Evolutionary conservation across 35 echinoderm and acorn worm species (phyloP).

Genomic region (Stichopus chloronotus): DNA sequence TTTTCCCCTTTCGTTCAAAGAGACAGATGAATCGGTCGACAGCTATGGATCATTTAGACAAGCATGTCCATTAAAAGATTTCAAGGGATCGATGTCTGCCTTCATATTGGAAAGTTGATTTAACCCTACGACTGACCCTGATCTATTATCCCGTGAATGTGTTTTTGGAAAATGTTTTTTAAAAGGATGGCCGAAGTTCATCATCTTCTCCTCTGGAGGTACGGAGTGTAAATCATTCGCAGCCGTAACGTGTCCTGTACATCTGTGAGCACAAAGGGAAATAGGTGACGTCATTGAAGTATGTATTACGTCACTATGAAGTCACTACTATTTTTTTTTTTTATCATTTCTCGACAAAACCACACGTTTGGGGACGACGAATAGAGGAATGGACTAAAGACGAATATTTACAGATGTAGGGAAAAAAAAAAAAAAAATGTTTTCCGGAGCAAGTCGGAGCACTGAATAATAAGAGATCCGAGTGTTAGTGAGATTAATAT

Average conservation of each 20-base stretch:
- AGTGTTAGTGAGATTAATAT: too few relatives aligned
- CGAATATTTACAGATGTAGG: background rate
- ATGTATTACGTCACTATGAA: slow-evolving; percentile 29
- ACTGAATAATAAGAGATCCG: too few relatives aligned
- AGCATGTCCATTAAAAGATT: too few relatives aligned
- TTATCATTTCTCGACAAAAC: background rate
- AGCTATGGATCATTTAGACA: too few relatives aligned
- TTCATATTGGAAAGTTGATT: background rate
- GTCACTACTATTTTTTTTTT: background rate
- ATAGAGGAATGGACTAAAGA: background rate
- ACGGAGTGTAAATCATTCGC: slow-evolving; percentile 52
- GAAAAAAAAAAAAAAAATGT: background rate
- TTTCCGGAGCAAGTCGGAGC: background rate
- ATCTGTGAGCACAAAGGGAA: slow-evolving; percentile 60
- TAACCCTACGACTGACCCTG: slow-evolving; percentile 5
- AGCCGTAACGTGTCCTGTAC: slow-evolving; percentile 34
- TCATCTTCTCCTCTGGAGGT: slow-evolving; percentile 52
- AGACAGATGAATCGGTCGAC: too few relatives aligned
- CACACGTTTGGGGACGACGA: too few relatives aligned
- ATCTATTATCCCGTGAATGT: background rate
- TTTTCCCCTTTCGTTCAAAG: too few relatives aligned
- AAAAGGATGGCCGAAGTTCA: slow-evolving; percentile 13
- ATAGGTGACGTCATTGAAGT: slow-evolving; percentile 59
- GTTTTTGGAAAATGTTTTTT: background rate
- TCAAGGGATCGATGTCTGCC: too few relatives aligned